phyloP scores from a whole-genome alignment of 2,797 vertebrate species.

The Fundulus diaphanus region DNA sequence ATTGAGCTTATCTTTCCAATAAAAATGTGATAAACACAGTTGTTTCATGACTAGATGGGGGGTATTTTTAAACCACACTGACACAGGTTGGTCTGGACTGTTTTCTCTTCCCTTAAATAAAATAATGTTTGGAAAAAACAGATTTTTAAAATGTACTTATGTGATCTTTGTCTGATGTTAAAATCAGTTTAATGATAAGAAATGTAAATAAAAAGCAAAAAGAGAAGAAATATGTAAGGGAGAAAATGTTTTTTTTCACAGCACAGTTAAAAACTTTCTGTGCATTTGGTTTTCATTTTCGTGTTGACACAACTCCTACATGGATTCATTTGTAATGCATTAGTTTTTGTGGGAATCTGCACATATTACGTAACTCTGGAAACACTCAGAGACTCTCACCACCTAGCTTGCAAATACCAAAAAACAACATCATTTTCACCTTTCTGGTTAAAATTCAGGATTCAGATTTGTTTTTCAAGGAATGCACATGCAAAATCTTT shows the following conservation, averaged over 20 bases:
- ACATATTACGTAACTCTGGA: slow-evolving; percentile 27
- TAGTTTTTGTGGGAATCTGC: slow-evolving; percentile 30
- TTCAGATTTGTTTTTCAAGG: slow-evolving; percentile 35
- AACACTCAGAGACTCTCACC: slow-evolving; percentile 23
- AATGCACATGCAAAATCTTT: slow-evolving; percentile 43
- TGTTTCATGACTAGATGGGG: not conserved
- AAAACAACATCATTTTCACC: slow-evolving; percentile 14
- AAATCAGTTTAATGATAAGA: not conserved
- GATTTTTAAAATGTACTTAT: not conserved
- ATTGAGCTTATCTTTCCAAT: not conserved
- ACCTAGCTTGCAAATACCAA: slow-evolving; percentile 39
- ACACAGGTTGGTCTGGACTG: not conserved
- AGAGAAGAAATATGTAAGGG: not conserved
- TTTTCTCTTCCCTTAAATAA: not conserved
- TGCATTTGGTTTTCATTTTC: no score
- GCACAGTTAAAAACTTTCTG: not conserved
- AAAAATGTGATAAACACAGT: not conserved
- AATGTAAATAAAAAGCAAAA: not conserved
- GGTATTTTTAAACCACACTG: not conserved
- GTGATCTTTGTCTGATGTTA: not conserved
- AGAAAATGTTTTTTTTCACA: not conserved
- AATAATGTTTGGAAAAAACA: not conserved
- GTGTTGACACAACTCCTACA: slow-evolving; percentile 35
- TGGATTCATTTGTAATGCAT: slow-evolving; percentile 6
- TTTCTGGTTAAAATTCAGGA: slow-evolving; percentile 21